phyloP scores from a whole-genome alignment of 2,113 vertebrate species.

The Phalacrocorax aristotelis region DNA sequence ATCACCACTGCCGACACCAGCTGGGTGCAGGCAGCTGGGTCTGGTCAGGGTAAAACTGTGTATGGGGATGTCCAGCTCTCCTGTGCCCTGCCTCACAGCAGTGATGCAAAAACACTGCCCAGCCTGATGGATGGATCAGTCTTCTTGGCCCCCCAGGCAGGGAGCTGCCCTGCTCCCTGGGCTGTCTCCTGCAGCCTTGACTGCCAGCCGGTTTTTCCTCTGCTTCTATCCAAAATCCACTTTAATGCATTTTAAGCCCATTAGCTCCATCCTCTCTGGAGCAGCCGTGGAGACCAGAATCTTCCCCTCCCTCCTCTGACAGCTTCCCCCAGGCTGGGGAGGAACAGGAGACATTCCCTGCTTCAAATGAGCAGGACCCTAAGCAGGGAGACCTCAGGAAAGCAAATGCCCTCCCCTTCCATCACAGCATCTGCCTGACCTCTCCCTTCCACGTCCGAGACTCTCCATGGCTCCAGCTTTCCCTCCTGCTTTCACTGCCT shows the following conservation, averaged over 20 bases:
- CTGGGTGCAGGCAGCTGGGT: neutral
- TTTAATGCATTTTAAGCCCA: conserved; percentile 31
- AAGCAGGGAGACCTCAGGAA: neutral
- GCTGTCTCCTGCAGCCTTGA: neutral
- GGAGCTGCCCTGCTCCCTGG: neutral
- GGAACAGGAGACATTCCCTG: neutral
- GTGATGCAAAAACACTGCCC: neutral
- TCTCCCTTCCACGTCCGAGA: neutral
- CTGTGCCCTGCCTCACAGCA: neutral
- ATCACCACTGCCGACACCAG: rapidly evolving
- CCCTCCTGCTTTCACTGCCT: neutral
- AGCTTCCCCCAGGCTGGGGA: neutral
- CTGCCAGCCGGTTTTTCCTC: neutral
- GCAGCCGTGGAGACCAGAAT: neutral
- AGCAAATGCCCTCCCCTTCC: rapidly evolving
- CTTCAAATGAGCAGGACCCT: neutral
- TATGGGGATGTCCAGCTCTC: neutral
- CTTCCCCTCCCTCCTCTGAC: neutral
- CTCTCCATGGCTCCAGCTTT: rapidly evolving
- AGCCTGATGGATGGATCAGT: neutral
- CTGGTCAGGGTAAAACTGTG: rapidly evolving
- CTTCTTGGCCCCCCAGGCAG: neutral
- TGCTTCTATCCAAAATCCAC: neutral
- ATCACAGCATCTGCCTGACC: rapidly evolving
- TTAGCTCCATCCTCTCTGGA: neutral